A percentile compares a stretch with the other conserved stretches of the same genome.
phyloP scores from a whole-genome alignment of 2,113 vertebrate genomes.

The Eublepharis macularius region DNA sequence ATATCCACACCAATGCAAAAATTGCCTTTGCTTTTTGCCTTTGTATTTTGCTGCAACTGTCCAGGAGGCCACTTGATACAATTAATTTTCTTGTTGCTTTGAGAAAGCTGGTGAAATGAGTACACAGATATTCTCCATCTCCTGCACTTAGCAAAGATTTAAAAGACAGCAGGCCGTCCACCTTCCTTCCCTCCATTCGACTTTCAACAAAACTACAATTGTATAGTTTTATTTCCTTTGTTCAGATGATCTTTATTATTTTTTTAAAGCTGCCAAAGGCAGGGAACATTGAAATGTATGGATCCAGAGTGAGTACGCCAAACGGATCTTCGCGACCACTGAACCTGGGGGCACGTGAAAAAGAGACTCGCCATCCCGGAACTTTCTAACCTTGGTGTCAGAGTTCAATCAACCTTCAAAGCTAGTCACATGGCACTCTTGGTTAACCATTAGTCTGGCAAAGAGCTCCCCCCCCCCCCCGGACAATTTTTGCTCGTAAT shows the following conservation, averaged over 20 bases:
- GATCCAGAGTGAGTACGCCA: background rate
- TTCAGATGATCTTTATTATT: background rate
- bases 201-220: background rate
- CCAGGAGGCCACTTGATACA: background rate
- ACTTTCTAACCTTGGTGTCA: background rate
- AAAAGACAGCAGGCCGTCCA: background rate
- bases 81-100: background rate
- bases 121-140: background rate
- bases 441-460: slow-evolving; percentile 17
- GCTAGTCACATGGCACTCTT: fast-evolving
- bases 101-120: background rate
- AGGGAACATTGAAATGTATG: background rate
- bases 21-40: background rate
- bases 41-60: background rate
- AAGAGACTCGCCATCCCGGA: background rate
- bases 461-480: fast-evolving
- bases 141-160: background rate
- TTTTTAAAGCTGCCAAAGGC: no score
- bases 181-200: background rate
- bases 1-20: background rate
- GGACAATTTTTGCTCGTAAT: background rate
- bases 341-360: background rate
- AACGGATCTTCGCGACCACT: fast-evolving
- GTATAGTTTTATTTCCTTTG: background rate
- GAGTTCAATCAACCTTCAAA: background rate